Conservation (phyloP, 2,888 invertebrate species). For the Clistopyga incitator region DNA sequence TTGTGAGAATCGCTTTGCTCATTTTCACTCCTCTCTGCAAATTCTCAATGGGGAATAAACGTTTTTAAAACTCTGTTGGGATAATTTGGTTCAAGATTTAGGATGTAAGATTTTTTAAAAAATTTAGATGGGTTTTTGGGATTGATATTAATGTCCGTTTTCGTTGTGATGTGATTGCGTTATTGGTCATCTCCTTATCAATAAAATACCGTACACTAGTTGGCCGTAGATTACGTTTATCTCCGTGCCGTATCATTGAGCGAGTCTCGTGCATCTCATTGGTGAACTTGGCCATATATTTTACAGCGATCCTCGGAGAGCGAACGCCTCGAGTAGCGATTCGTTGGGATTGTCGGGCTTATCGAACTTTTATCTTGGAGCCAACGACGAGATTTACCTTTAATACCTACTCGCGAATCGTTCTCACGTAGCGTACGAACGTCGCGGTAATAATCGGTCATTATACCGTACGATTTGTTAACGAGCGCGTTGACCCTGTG, state of each 20-base stretch:
- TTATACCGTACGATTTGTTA: conserved; percentile 33
- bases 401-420: conserved; percentile 30
- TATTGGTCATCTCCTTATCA: conserved; percentile 6
- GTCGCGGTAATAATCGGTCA: conserved; percentile 47
- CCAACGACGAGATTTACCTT: neutral
- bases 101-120: too few species aligned
- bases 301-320: neutral
- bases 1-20: neutral
- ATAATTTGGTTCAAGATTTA: too few species aligned
- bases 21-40: conserved; percentile 8
- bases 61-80: too few species aligned
- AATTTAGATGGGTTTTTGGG: neutral
- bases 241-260: neutral
- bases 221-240: conserved; percentile 44
- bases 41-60: neutral
- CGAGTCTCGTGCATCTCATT: conserved; percentile 16
- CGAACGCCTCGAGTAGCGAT: conserved; percentile 6
- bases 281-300: conserved; percentile 23
- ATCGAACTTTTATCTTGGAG: conserved; percentile 5
- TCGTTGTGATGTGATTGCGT: neutral
- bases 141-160: neutral
- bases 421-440: conserved; percentile 36
- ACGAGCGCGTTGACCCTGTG: conserved; percentile 48
- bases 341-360: neutral
- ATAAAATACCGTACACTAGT: neutral